Evolutionary conservation across 2,113 vertebrate species (phyloP), one percentile per base, ranked within the genome.

Genomic region (Choloepus hoffmanni): DNA sequence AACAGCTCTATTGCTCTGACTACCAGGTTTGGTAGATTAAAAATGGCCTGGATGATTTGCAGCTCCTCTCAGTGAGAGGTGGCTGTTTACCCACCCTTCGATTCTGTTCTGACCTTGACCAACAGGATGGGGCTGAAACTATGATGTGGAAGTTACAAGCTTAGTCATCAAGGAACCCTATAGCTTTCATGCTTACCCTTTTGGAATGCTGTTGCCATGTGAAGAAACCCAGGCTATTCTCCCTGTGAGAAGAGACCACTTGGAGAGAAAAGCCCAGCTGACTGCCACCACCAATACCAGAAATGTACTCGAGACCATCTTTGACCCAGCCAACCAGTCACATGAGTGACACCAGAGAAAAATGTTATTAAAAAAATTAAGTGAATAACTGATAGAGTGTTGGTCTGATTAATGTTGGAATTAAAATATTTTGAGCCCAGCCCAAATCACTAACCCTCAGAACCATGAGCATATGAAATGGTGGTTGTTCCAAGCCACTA

Each of bases 401-500:
- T 60, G 48, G 16, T 48, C 60, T 73, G 62, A 62, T 36, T 62
- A 36, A 36, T 36, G 36, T 36, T 84, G 11, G 23, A 67, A 90
- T 84, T 95, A 62, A 83, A 96, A 65, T 70, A 48, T 70, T 16
- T 55, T 83, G 63, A 94, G 43, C 26, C 2, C 2, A 74, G 28
- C 14, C 12, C 62, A 84, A 79, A 87, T 83, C 9, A 60, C 5
- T 62, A 21, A 50, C 40, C 23, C 8, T 1, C 28, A 67, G 19
- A 85, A 45, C 78, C 16, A 65, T 53, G n/a, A 79, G 30, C 24
- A 58, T 76, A 85, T 74, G 73, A 82, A 85, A 43, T 45, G 11
- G 12, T 48, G 21, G 6, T 36, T 63, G 48, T 90, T 87, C 88
- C 67, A 91, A 72, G 14, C 5, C 19, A 94, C 10, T 43, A 88